Percentiles rank a stretch among this genome's conserved stretches.
Conservation (phyloP, 2,888 invertebrate genomes). For the Charanyca ferruginea region DNA sequence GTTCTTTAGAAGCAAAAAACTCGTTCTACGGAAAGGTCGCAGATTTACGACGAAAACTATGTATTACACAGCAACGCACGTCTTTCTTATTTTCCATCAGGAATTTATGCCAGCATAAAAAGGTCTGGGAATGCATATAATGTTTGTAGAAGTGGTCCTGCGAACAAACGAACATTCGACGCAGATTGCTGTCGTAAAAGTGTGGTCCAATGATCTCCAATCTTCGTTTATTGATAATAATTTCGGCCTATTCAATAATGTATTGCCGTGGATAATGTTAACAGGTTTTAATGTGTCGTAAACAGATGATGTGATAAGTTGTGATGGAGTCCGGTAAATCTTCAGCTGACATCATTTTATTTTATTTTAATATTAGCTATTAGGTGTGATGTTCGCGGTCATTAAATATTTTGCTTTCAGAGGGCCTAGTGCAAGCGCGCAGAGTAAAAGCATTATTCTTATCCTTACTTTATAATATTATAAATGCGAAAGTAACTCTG, state of each 20-base stretch:
- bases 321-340: slow-evolving; percentile 34
- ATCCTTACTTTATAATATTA: too few species aligned
- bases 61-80: slow-evolving; percentile 66
- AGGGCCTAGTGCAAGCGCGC: neutral
- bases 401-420: neutral
- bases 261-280: slow-evolving; percentile 84
- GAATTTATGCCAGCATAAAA: slow-evolving; percentile 87
- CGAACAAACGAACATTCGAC: slow-evolving; percentile 79
- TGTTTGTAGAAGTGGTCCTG: slow-evolving; percentile 74
- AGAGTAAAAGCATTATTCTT: too few species aligned
- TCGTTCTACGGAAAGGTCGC: slow-evolving; percentile 46
- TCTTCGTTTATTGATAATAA: slow-evolving; percentile 87
- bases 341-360: slow-evolving; percentile 32
- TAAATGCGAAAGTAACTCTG: too few species aligned
- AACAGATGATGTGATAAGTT: slow-evolving; percentile 42
- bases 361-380: slow-evolving; percentile 42
- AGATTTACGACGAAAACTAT: slow-evolving; percentile 72
- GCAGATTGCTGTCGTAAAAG: slow-evolving; percentile 89
- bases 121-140: slow-evolving; percentile 86
- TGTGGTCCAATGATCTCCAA: slow-evolving; percentile 88
- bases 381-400: slow-evolving; percentile 15
- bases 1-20: slow-evolving; percentile 60
- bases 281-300: slow-evolving; percentile 78
- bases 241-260: slow-evolving; percentile 84
- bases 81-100: slow-evolving; percentile 79